Percentiles rank a stretch among this genome's conserved stretches.
These are phyloP conservation scores for Catocala fraxini DNA, from an alignment of 2,888 invertebrate genomes.

Conservation along the genomic window DNA sequence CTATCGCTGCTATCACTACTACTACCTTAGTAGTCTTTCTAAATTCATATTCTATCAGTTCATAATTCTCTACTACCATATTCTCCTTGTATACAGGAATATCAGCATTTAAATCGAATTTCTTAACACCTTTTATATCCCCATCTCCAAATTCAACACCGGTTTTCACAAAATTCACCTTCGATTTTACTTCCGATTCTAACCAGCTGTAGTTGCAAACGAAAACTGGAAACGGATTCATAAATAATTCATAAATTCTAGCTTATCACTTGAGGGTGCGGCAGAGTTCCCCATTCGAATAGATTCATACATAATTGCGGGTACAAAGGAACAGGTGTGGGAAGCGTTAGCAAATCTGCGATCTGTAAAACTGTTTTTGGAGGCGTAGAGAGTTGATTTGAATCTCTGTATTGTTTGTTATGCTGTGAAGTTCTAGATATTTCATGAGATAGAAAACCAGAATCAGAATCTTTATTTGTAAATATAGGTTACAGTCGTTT, in stretches of 20 bases:
- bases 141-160: neutral
- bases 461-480: too few relatives aligned
- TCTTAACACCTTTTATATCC: conserved; percentile 6
- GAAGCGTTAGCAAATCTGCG: conserved; percentile 7
- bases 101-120: conserved; percentile 7
- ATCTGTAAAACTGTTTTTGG: conserved; percentile 1
- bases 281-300: conserved; percentile 17
- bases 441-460: too few relatives aligned
- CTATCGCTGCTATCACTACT: too few relatives aligned
- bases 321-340: conserved; percentile 14
- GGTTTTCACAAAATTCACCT: conserved; percentile 10
- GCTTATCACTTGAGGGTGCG: conserved; percentile 41
- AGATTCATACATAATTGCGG: conserved; percentile 25
- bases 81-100: neutral
- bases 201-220: conserved; percentile 21
- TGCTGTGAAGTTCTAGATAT: too few relatives aligned
- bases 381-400: neutral
- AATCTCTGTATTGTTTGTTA: neutral
- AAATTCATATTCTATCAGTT: too few relatives aligned
- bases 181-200: conserved; percentile 16
- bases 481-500: too few relatives aligned
- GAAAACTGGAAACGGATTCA: conserved; percentile 36
- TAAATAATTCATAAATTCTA: conserved; percentile 46
- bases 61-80: too few relatives aligned
- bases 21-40: too few relatives aligned